phyloP scores from a whole-genome alignment of 2,797 vertebrate species.

The Pteronotus mesoamericanus region DNA sequence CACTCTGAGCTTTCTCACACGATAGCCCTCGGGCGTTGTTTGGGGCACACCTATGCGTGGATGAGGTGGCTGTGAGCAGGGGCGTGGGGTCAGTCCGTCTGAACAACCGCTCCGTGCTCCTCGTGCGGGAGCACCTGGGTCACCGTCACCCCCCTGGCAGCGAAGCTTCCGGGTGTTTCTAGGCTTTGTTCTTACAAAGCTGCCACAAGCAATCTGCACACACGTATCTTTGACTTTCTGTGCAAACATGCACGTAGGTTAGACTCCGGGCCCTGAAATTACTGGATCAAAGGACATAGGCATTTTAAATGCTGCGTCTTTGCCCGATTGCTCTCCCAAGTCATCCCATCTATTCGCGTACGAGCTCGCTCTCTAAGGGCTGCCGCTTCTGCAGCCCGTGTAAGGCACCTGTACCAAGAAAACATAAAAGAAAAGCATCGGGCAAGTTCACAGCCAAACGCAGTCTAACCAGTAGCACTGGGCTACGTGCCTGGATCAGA shows the following conservation, averaged over 20 bases:
- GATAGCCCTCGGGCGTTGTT: not conserved
- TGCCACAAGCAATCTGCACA: not conserved
- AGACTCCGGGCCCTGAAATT: not conserved
- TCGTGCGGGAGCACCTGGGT: fast-evolving
- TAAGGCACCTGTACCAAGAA: not conserved
- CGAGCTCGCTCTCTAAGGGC: not conserved
- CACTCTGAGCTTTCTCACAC: not conserved
- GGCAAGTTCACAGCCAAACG: not conserved
- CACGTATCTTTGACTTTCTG: not conserved
- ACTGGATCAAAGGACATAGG: not conserved
- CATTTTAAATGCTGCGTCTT: not conserved
- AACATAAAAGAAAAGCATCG: not conserved
- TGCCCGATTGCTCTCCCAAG: not conserved
- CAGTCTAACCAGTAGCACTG: not conserved
- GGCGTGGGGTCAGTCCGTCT: fast-evolving
- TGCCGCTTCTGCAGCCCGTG: not conserved
- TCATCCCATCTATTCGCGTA: fast-evolving
- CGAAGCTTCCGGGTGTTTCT: not conserved
- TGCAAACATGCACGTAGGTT: not conserved
- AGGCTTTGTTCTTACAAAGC: not conserved
- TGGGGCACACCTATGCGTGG: not conserved
- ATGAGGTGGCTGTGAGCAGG: not conserved
- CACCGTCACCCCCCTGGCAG: not conserved
- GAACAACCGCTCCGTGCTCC: not conserved
- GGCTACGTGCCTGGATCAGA: not conserved